A percentile compares a stretch with the other conserved stretches of the same genome.
Evolutionary conservation across 2,888 invertebrate genomes (phyloP).

Genomic region (Imbricaverruca yamaguchii): DNA sequence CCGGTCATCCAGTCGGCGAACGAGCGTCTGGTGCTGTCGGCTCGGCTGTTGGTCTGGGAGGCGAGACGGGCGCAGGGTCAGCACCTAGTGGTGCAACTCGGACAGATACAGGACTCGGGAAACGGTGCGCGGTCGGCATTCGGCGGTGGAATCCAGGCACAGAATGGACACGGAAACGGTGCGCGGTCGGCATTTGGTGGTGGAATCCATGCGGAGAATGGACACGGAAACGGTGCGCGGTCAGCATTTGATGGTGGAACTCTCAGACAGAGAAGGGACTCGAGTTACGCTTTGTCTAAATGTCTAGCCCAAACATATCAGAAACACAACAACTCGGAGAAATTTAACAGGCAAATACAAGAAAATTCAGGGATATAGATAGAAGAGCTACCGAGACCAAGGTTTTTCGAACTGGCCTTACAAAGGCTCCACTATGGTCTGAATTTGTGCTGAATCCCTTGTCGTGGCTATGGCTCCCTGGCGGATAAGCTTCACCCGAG

Average conservation of each 20-base stretch:
- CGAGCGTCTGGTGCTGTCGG: neutral
- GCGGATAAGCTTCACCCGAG: neutral
- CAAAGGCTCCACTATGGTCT: neutral
- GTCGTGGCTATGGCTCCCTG: neutral
- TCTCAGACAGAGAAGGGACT: too few relatives aligned
- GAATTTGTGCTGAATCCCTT: neutral
- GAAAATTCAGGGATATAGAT: too few relatives aligned
- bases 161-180: neutral
- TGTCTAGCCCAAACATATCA: neutral
- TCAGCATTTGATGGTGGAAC: neutral
- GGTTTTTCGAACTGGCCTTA: neutral
- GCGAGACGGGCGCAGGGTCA: neutral
- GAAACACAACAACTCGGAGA: neutral
- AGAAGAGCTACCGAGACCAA: neutral
- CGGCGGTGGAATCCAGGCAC: neutral
- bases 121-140: neutral
- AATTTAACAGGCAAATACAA: neutral
- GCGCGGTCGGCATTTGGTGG: neutral
- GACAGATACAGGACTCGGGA: neutral
- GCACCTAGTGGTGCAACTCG: neutral
- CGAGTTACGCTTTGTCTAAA: neutral
- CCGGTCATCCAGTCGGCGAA: constrained; percentile 5
- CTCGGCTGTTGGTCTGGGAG: neutral
- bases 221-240: neutral
- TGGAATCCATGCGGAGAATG: too few relatives aligned